A percentile compares a stretch with the other conserved stretches of the same genome.
Evolutionary conservation across 2,113 vertebrate species (phyloP).

Genomic region (Benitochromis conjunctus): DNA sequence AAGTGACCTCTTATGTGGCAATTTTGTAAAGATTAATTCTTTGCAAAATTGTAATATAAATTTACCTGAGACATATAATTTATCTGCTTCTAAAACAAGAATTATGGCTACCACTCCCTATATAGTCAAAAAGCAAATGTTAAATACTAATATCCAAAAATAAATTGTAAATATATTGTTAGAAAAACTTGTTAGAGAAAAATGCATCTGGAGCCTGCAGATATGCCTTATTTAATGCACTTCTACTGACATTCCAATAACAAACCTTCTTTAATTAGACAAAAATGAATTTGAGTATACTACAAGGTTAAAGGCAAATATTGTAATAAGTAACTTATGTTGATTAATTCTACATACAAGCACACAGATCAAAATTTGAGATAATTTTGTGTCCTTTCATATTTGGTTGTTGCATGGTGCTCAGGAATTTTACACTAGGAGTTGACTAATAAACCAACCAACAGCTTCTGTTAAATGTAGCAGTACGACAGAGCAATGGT

Average conservation of each 20-base stretch:
- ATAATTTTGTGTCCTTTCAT: not conserved
- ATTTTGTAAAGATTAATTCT: not conserved
- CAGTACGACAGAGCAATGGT: slow-evolving; percentile 21
- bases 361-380: not conserved
- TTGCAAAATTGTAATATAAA: not conserved
- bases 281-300: not conserved
- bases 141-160: not conserved
- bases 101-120: not conserved
- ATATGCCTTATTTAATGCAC: not conserved
- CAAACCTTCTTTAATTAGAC: not conserved
- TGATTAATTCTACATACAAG: not conserved
- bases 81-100: not conserved
- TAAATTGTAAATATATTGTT: not conserved
- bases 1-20: no score
- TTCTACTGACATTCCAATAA: not conserved
- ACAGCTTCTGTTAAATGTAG: not conserved
- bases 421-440: not conserved
- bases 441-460: not conserved
- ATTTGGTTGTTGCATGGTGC: not conserved
- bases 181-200: not conserved
- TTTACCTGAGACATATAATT: not conserved
- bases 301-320: not conserved
- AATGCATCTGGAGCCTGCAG: not conserved
- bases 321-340: not conserved
- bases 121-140: not conserved